phyloP scores from a whole-genome alignment of 2,888 invertebrate genomes.

The Drosophila atripex region DNA sequence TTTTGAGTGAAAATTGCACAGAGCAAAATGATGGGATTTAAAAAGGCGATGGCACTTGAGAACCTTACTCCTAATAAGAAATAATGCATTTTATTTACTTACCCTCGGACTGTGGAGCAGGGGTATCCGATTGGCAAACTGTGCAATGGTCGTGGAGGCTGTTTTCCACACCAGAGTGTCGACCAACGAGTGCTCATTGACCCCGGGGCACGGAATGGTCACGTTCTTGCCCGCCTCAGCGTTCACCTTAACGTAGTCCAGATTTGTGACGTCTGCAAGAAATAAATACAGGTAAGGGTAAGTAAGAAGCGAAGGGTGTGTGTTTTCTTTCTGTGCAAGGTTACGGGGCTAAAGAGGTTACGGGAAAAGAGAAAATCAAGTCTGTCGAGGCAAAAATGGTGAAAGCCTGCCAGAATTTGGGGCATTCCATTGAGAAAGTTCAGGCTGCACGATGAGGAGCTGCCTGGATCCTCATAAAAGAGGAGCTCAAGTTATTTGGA shows the following conservation, averaged over 20 bases:
- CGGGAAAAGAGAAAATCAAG: neutral
- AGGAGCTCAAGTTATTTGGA: slow-evolving; percentile 47
- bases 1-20: slow-evolving; percentile 34
- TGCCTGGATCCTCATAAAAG: slow-evolving; percentile 16
- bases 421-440: slow-evolving; percentile 46
- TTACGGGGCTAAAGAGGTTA: slow-evolving; percentile 7
- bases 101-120: slow-evolving; percentile 84
- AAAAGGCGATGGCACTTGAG: neutral
- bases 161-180: slow-evolving; percentile 87
- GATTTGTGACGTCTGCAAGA: slow-evolving; percentile 86
- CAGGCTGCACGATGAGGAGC: slow-evolving; percentile 5
- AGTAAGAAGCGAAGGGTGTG: neutral
- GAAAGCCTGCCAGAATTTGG: slow-evolving; percentile 38
- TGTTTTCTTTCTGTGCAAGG: slow-evolving; percentile 3
- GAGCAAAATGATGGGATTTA: slow-evolving; percentile 12
- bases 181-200: slow-evolving; percentile 88
- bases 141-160: slow-evolving; percentile 83
- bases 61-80: too few species aligned
- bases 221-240: slow-evolving; percentile 88
- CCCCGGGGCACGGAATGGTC: slow-evolving; percentile 88
- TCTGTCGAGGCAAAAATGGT: slow-evolving; percentile 12
- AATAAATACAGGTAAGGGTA: neutral
- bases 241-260: slow-evolving; percentile 86
- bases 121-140: slow-evolving; percentile 84
- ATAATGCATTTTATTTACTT: slow-evolving; percentile 56